phyloP scores from a whole-genome alignment of 2,113 vertebrate species.

The Orthonyx spaldingii region DNA sequence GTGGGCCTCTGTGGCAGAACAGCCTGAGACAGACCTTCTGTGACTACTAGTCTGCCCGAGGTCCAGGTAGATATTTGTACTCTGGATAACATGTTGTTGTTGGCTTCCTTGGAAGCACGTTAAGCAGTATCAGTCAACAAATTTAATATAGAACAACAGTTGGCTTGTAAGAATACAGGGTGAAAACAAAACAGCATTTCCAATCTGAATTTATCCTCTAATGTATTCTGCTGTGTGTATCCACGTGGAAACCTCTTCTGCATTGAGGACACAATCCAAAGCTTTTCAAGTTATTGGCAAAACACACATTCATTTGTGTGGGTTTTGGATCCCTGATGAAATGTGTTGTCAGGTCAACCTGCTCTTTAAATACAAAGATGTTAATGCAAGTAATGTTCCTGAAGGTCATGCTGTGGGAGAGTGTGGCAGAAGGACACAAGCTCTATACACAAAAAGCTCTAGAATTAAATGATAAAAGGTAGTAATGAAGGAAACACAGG shows the following conservation, averaged over 20 bases:
- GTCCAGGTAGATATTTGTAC: background rate
- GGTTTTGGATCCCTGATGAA: background rate
- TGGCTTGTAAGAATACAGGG: background rate
- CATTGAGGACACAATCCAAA: background rate
- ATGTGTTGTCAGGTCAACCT: background rate
- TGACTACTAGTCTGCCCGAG: background rate
- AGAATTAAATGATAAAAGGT: background rate
- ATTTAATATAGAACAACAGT: background rate
- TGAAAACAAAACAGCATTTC: background rate
- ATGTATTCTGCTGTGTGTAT: background rate
- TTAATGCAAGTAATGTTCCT: background rate
- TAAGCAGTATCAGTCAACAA: background rate
- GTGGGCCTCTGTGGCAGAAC: background rate
- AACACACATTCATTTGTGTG: background rate
- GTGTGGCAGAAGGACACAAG: background rate
- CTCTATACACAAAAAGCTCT: background rate
- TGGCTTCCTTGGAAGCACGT: background rate
- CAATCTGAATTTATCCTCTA: background rate
- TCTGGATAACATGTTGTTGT: background rate
- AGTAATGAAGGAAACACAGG: background rate
- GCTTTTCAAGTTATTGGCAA: background rate
- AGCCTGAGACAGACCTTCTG: background rate
- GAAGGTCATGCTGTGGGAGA: background rate
- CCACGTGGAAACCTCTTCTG: background rate
- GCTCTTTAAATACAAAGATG: background rate